Percentiles rank a stretch among this genome's conserved stretches.
These are phyloP conservation scores for Cydia fagiglandana DNA, from an alignment of 1,140 invertebrate species.

Conservation along the genomic window DNA sequence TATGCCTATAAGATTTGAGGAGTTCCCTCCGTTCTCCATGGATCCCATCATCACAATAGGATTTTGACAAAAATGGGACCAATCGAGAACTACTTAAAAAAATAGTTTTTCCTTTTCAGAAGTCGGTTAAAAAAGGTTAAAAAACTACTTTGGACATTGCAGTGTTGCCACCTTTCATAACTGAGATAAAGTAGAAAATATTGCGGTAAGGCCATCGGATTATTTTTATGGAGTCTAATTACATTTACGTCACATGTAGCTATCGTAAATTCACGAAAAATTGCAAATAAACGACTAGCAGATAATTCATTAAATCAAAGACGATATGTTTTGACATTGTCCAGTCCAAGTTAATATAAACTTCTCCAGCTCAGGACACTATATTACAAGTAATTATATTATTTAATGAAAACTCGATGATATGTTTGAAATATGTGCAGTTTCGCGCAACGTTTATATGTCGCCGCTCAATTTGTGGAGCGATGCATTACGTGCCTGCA, in stretches of 20 bases:
- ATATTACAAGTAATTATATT: no score
- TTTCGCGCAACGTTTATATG: background rate
- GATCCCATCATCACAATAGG: no score
- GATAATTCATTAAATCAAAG: background rate
- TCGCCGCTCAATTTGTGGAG: no score
- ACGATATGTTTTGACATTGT: conserved; percentile 7
- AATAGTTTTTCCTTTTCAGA: no score
- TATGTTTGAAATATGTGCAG: background rate
- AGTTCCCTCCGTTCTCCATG: no score
- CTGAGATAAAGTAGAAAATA: background rate
- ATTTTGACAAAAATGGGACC: no score
- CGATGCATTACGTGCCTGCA: no score
- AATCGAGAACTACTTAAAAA: no score
- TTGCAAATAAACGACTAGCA: background rate
- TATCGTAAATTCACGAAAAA: background rate
- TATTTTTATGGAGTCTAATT: conserved; percentile 21
- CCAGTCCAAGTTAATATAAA: conserved; percentile 4
- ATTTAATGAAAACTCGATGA: background rate
- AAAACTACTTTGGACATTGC: background rate
- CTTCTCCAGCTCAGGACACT: conserved; percentile 1
- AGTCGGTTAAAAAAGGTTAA: no score
- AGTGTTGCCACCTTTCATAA: background rate
- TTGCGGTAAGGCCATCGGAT: background rate
- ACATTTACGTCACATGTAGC: background rate
- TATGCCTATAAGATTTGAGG: no score